Percentiles rank a stretch among this genome's conserved stretches.
Conservation (phyloP, 2,888 invertebrate genomes). For the Drosophila mettleri region DNA sequence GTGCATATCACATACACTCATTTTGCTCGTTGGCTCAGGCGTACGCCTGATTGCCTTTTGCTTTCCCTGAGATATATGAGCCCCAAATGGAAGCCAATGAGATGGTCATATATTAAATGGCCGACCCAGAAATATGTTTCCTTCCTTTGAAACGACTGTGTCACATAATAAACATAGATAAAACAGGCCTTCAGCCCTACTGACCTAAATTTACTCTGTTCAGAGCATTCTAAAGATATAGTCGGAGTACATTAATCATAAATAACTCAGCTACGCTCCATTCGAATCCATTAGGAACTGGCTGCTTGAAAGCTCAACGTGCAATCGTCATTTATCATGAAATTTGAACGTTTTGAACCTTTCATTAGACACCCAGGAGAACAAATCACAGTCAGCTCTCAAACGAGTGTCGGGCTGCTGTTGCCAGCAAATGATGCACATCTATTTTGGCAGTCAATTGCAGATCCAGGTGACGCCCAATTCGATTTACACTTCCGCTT, state of each 20-base stretch:
- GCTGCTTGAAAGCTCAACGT: constrained; percentile 2
- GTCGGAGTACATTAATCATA: constrained; percentile 35
- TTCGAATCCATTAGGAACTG: constrained; percentile 54
- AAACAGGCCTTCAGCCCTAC: not conserved
- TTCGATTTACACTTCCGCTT: constrained; percentile 74
- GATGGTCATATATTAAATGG: constrained; percentile 12
- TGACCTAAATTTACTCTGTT: not conserved
- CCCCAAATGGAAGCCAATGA: constrained; percentile 6
- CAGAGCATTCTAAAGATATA: constrained; percentile 4
- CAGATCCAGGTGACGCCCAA: constrained; percentile 51
- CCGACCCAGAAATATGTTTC: not conserved
- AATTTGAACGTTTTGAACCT: constrained; percentile 58
- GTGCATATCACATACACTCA: constrained; percentile 50
- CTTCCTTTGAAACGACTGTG: not conserved
- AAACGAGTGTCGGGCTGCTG: constrained; percentile 1
- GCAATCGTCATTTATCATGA: constrained; percentile 66
- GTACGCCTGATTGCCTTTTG: constrained; percentile 9
- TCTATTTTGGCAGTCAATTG: constrained; percentile 56
- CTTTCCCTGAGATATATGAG: constrained; percentile 10
- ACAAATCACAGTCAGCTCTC: constrained; percentile 53
- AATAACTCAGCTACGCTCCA: constrained; percentile 35
- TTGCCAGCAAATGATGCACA: constrained; percentile 39
- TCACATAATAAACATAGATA: not conserved
- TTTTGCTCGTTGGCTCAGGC: constrained; percentile 15
- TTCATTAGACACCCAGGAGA: constrained; percentile 62